Evolutionary conservation across 2,888 invertebrate species (phyloP).

Genomic region (Alloscopus bannaensis): DNA sequence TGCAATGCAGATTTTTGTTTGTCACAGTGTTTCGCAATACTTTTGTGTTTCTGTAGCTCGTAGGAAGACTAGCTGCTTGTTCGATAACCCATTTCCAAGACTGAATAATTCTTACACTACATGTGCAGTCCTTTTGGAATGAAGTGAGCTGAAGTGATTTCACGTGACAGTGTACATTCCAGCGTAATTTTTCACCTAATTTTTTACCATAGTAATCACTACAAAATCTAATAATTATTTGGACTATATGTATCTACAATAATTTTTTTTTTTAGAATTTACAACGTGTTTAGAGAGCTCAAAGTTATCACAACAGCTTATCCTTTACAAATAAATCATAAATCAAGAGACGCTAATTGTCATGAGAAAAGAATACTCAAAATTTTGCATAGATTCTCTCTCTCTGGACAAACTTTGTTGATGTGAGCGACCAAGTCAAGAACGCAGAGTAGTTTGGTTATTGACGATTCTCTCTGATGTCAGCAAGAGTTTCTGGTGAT

Average conservation of each 20-base stretch:
- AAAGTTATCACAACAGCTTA: too few relatives aligned
- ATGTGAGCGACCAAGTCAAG: too few relatives aligned
- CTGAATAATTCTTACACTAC: background rate
- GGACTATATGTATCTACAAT: background rate
- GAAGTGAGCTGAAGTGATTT: background rate
- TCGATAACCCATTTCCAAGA: background rate
- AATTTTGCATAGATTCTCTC: too few relatives aligned
- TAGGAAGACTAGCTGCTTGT: conserved; percentile 50
- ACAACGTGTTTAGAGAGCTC: too few relatives aligned
- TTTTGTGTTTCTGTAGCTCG: conserved; percentile 19
- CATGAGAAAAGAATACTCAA: too few relatives aligned
- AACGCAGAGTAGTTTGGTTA: too few relatives aligned
- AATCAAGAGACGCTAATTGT: too few relatives aligned
- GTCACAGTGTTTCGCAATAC: background rate
- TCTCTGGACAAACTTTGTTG: too few relatives aligned
- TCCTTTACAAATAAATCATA: too few relatives aligned
- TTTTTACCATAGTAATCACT: background rate
- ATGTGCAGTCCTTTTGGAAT: conserved; percentile 4
- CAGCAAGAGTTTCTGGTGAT: too few relatives aligned
- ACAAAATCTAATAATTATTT: background rate
- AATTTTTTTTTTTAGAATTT: too few relatives aligned
- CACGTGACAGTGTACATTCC: background rate
- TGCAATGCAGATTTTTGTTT: background rate
- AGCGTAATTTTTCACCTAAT: background rate
- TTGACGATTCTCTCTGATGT: too few relatives aligned